phyloP scores from a whole-genome alignment of 2,113 vertebrate species.

The Albula glossodonta region DNA sequence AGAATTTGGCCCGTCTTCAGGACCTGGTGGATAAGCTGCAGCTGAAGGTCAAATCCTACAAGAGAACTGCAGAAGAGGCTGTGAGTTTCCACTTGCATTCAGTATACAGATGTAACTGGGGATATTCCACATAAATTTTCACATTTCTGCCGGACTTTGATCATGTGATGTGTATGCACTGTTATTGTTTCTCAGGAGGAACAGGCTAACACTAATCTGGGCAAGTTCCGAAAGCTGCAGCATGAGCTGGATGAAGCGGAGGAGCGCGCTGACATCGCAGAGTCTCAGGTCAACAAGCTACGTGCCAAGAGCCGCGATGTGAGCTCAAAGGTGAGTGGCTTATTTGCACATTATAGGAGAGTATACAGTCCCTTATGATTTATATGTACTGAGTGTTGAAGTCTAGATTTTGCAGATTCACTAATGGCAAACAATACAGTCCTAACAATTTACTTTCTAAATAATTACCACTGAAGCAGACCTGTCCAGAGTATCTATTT shows the following conservation, averaged over 20 bases:
- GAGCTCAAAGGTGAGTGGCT: constrained; percentile 4
- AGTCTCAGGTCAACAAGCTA: constrained; percentile 55
- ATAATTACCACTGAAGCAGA: too few relatives aligned
- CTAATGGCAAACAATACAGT: too few relatives aligned
- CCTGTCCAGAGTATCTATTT: background rate
- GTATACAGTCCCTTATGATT: background rate
- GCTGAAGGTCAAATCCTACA: constrained; percentile 70
- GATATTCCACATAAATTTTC: background rate
- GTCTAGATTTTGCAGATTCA: too few relatives aligned
- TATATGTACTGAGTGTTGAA: background rate
- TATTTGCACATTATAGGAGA: background rate
- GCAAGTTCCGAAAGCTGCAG: constrained; percentile 46
- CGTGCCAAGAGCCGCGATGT: constrained; percentile 51
- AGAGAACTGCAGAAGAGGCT: constrained; percentile 64
- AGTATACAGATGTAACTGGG: background rate
- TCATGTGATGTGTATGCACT: background rate
- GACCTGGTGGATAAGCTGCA: constrained; percentile 71
- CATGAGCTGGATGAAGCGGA: constrained; percentile 56
- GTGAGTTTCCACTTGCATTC: constrained; percentile 42
- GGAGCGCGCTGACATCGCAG: constrained; percentile 54
- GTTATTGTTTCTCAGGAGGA: constrained; percentile 6
- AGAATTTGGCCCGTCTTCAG: constrained; percentile 65
- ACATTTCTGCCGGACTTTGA: background rate
- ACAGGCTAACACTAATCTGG: background rate
- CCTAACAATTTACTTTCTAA: too few relatives aligned